Conservation (phyloP, 2,888 invertebrate species). For the Cryptocephalus moraei region DNA sequence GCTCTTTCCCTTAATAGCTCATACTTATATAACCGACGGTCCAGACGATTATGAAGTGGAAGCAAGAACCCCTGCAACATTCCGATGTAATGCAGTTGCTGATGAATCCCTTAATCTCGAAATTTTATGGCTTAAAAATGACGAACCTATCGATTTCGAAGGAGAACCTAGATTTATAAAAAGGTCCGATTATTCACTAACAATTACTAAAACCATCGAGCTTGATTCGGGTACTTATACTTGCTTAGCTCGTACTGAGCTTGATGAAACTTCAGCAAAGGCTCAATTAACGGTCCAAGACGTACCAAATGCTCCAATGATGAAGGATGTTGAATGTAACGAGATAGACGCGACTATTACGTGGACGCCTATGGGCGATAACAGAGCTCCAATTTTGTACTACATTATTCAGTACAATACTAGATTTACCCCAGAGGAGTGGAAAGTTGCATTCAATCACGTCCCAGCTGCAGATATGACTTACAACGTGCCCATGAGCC, state of each 20-base stretch:
- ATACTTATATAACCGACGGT: conserved; percentile 75
- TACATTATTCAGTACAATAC: conserved; percentile 91
- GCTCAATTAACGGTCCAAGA: conserved; percentile 90
- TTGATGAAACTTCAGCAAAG: conserved; percentile 76
- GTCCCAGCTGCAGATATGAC: conserved; percentile 68
- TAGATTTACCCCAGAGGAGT: conserved; percentile 83
- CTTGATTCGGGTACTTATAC: conserved; percentile 93
- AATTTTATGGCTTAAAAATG: conserved; percentile 84
- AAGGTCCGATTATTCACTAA: conserved; percentile 84
- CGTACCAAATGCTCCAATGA: conserved; percentile 28
- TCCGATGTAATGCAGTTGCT: conserved; percentile 86
- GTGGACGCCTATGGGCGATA: conserved; percentile 90
- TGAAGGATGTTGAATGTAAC: conserved; percentile 53
- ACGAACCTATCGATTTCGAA: conserved; percentile 78
- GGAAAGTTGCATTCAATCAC: conserved; percentile 68
- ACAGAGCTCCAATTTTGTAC: conserved; percentile 85
- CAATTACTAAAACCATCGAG: conserved; percentile 88
- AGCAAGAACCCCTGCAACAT: conserved; percentile 81
- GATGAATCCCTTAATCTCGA: conserved; percentile 72
- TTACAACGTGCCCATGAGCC: conserved; percentile 59
- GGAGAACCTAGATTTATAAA: conserved; percentile 73
- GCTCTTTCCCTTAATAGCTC: conserved; percentile 43
- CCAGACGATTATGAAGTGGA: conserved; percentile 90
- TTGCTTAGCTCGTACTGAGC: conserved; percentile 80
- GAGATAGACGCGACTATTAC: conserved; percentile 62